Percentiles rank a stretch among this genome's conserved stretches.
These are phyloP conservation scores for Ecliptopera silaceata DNA, from an alignment of 2,888 invertebrate genomes.

Conservation along the genomic window DNA sequence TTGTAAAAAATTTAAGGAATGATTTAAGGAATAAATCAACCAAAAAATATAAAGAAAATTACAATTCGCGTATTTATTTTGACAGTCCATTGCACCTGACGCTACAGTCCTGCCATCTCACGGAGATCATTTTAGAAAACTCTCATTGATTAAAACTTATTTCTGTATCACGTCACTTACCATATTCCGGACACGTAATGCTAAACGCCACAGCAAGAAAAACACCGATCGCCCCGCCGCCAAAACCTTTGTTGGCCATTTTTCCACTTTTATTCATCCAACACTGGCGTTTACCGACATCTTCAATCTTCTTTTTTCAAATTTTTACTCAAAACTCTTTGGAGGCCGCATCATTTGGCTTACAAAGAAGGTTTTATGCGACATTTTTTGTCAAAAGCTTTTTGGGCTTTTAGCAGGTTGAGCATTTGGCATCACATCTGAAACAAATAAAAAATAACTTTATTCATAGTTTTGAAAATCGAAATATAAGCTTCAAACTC, in stretches of 20 bases:
- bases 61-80: too few species aligned
- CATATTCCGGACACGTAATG: slow-evolving; percentile 76
- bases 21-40: too few species aligned
- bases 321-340: slow-evolving; percentile 60
- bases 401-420: slow-evolving; percentile 35
- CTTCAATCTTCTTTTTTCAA: slow-evolving; percentile 64
- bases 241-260: slow-evolving; percentile 74
- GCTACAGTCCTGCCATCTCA: too few species aligned
- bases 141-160: too few species aligned
- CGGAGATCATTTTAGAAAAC: too few species aligned
- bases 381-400: slow-evolving; percentile 52
- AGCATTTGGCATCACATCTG: slow-evolving; percentile 58
- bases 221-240: slow-evolving; percentile 73
- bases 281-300: slow-evolving; percentile 75
- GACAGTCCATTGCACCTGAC: too few species aligned
- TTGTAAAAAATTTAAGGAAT: too few species aligned
- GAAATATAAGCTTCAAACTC: too few species aligned
- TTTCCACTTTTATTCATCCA: slow-evolving; percentile 71
- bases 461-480: background rate
- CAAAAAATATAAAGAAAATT: too few species aligned
- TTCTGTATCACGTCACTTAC: too few species aligned
- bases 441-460: slow-evolving; percentile 39
- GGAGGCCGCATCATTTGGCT: slow-evolving; percentile 56
- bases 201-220: slow-evolving; percentile 75
- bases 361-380: slow-evolving; percentile 48